Evolutionary conservation across 2,797 vertebrate genomes (phyloP).

Genomic region (Dendrocincla fuliginosa): DNA sequence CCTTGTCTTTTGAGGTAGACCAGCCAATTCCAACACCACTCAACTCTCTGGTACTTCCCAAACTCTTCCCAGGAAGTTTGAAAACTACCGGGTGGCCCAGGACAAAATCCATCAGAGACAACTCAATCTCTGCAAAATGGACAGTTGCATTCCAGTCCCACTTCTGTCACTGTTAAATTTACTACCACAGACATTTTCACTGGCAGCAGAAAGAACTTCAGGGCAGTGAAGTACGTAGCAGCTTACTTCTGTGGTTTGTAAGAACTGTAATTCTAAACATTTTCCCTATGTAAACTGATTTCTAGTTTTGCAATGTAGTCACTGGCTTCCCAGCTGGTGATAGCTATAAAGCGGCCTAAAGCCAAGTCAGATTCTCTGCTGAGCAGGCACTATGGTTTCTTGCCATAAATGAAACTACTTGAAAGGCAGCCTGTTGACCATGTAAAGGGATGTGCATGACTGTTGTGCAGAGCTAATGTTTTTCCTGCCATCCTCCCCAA

Average conservation of each 20-base stretch:
- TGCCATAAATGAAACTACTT: constrained; percentile 1
- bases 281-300: not conserved
- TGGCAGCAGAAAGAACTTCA: not conserved
- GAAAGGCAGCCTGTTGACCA: not conserved
- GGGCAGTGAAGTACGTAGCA: not conserved
- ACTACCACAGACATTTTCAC: not conserved
- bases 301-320: constrained; percentile 5
- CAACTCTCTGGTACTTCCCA: not conserved
- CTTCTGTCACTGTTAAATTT: not conserved
- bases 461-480: not conserved
- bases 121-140: not conserved
- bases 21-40: not conserved
- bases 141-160: not conserved
- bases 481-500: not conserved
- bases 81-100: not conserved
- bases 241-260: not conserved
- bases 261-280: not conserved
- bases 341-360: constrained; percentile 26
- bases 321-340: constrained; percentile 19
- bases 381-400: constrained; percentile 31
- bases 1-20: not conserved
- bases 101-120: not conserved
- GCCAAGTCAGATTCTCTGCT: constrained; percentile 26
- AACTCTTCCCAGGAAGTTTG: not conserved
- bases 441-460: not conserved